Base-by-base conservation (phyloP, 2,113 vertebrate genomes). In the Alosa alosa region DNA sequence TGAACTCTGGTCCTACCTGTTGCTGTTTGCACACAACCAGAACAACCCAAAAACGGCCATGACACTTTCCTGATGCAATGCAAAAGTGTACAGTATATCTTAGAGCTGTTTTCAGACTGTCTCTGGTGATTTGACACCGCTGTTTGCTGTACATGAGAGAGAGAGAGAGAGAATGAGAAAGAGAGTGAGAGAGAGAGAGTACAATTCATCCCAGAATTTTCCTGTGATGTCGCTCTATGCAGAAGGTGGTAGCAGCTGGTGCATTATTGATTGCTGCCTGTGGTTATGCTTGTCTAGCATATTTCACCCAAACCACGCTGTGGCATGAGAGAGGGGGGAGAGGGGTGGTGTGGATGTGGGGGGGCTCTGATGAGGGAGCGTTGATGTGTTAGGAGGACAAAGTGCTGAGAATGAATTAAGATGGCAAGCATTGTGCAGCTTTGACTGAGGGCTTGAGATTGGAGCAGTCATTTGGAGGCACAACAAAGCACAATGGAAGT, bases 211-310 rank as follows among this genome's bases (percentile, higher is more conserved):
- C 60, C 13, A 36, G 9, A 78, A 13, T 78, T 78, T 83, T 81
- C 55, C 84, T 87, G 39, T 47, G 84, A 83, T 86, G 84, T 75
- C 83, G 83, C 81, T 46, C 83, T 57, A 81, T 78, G 86, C 87
- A 82, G 87, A 86, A 82, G 83, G 86, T 81, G 46, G 86, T 86
- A 88, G 82, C 85, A 86, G 81, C 84, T 85, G 86, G 83, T 81
- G 81, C 20, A 81, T 89, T 89, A 90, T 89, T 89, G 89, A 90
- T 90, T 89, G 84, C 89, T 52, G 72, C 72, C 75, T 81, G 57
- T 85, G n/a, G 57, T 87, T 89, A 89, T 90, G 89, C 89, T 84
- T 89, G 89, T 85, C 86, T 87, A 87, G 89, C 89, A 90, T 89
- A 88, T 90, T 90, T 88, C 82, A 60, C 83, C 86, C 72, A 84